phyloP scores from a whole-genome alignment of 2,888 invertebrate species.

The Plusia festucae region DNA sequence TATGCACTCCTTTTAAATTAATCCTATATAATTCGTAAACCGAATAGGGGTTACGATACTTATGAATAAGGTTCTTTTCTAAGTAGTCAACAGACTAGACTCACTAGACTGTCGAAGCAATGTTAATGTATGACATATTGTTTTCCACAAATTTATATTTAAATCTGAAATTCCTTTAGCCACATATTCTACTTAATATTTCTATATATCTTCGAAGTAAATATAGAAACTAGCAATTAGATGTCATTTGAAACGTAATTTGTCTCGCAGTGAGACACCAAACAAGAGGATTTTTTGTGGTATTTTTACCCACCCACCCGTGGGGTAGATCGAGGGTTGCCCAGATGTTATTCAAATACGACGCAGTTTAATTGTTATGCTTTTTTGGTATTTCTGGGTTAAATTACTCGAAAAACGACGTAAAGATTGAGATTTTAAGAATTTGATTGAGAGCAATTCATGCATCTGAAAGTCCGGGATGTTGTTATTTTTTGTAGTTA shows the following conservation, averaged over 20 bases:
- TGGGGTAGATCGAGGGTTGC: slow-evolving; percentile 55
- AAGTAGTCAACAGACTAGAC: too few species aligned
- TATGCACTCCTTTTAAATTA: too few species aligned
- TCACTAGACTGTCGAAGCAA: too few species aligned
- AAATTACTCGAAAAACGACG: not conserved
- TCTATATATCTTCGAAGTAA: not conserved
- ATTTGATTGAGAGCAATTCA: not conserved
- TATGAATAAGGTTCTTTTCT: too few species aligned
- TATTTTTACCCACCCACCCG: slow-evolving; percentile 56
- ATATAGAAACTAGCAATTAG: slow-evolving; percentile 40
- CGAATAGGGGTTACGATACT: too few species aligned
- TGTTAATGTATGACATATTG: too few species aligned
- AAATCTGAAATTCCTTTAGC: too few species aligned
- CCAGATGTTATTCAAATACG: slow-evolving; percentile 61
- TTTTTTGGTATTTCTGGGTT: slow-evolving; percentile 54
- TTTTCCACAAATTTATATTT: too few species aligned
- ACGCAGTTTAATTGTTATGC: slow-evolving; percentile 57
- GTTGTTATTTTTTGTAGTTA: not conserved
- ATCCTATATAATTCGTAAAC: too few species aligned
- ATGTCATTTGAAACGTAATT: slow-evolving; percentile 63
- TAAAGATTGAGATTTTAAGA: not conserved
- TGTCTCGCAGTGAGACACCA: slow-evolving; percentile 43
- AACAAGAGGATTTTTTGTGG: slow-evolving; percentile 40
- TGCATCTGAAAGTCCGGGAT: not conserved
- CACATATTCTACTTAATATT: not conserved